Evolutionary conservation across 2,888 invertebrate genomes (phyloP), one percentile per base, ranked within the genome.

Genomic region (Drosophila emarginata): DNA sequence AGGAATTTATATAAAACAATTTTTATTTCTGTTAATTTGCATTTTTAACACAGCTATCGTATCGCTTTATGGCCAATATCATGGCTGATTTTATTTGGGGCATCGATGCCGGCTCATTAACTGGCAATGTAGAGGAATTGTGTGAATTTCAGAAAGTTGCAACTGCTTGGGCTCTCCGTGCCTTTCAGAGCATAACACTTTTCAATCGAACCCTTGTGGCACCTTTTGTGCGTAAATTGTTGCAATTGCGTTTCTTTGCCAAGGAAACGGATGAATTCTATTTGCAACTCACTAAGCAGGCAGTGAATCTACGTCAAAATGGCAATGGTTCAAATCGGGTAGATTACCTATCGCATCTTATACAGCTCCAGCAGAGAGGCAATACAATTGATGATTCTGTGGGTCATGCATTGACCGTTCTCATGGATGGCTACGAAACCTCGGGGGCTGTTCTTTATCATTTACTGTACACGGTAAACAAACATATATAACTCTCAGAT

Each of bases 231-330:
- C 72, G 75, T 0, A 68, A 64, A 28, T 15, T 79, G 28, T 36
- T 79, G 3, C 53, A 68, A 1, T 60, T 89, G 73, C 82, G 86
- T 0, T 76, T 90, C 39, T 84, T 80, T 6, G 65, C 74, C 2
- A 93, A 91, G 0, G 94, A 94, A 3, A 97, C 98, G 88, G 96
- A 89, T 54, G 59, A 65, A 0, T 91, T 90, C 67, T 91, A 88
- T 37, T 66, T 73, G 9, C 66, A 77, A n/a, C 68, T 91, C 2
- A 87, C 87, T 4, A 71, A 68, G 3, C 84, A 91, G 57, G 90
- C 91, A 0, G 64, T 86, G 0, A 67, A 78, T 1, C 14, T 89
- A 45, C 78, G 91, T 2, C 64, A 39, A 12, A 63, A 54, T 11
- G 72, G 79, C 39, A 26, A 4, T 5, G 70, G 73, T 32, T 54